phyloP scores from a whole-genome alignment of 2,113 vertebrate species.

The Oncorhynchus keta region DNA sequence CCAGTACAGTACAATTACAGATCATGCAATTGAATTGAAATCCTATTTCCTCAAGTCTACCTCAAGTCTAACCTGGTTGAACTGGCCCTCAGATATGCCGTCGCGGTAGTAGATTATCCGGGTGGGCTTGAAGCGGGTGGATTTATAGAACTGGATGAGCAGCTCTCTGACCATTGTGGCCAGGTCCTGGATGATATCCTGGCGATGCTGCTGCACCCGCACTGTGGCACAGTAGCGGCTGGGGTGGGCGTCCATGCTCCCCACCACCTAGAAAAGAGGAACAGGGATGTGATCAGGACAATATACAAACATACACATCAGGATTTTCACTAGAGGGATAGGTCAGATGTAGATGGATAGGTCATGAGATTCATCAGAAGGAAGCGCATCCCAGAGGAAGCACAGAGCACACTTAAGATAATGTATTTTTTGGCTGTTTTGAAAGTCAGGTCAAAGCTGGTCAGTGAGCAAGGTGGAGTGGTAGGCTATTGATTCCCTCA shows the following conservation, averaged over 20 bases:
- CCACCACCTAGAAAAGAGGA: conserved; percentile 82
- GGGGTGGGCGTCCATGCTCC: conserved; percentile 98
- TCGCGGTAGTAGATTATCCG: conserved; percentile 98
- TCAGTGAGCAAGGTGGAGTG: neutral
- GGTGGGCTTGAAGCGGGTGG: conserved; percentile 96
- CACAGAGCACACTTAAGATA: too few species aligned
- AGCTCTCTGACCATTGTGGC: conserved; percentile 97
- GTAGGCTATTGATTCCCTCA: neutral
- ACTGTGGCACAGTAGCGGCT: conserved; percentile 97
- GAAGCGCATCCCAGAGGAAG: too few species aligned
- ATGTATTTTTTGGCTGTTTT: too few species aligned
- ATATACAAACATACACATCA: too few species aligned
- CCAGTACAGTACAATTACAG: too few species aligned
- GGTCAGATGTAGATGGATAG: too few species aligned
- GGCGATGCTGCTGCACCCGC: conserved; percentile 95
- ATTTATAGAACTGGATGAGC: conserved; percentile 99
- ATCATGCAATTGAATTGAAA: too few species aligned
- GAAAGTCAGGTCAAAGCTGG: neutral
- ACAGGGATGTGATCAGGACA: too few species aligned
- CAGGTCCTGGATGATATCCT: conserved; percentile 98
- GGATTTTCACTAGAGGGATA: too few species aligned
- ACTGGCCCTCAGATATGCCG: conserved; percentile 96
- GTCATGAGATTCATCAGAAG: too few species aligned
- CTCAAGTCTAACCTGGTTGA: conserved; percentile 84
- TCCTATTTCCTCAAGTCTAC: too few species aligned